Evolutionary conservation across 2,797 vertebrate species (phyloP).

Genomic region (Naso thynnoides): DNA sequence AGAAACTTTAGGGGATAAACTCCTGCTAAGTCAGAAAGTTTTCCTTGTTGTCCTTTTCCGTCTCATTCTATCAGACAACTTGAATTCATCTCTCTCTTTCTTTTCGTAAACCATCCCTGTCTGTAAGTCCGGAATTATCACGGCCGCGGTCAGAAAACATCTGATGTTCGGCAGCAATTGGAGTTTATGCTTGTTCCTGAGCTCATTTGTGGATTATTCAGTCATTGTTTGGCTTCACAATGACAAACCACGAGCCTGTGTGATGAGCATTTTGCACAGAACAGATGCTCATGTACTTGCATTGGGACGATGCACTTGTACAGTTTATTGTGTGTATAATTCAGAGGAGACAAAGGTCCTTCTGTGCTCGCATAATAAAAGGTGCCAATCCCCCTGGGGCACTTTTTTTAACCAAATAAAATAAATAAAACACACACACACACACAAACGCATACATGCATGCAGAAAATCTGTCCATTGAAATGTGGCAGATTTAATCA

Average conservation of each 20-base stretch:
- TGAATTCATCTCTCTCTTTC: neutral
- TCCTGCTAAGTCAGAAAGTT: neutral
- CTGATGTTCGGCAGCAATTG: slow-evolving; percentile 16
- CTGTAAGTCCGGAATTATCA: neutral
- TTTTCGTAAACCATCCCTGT: neutral
- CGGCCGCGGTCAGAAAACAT: neutral
- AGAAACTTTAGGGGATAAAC: neutral
- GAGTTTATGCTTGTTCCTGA: slow-evolving; percentile 2
- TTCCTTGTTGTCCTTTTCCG: neutral
- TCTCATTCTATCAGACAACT: neutral
- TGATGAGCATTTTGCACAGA: slow-evolving; percentile 19
- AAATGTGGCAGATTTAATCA: neutral
- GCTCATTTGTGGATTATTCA: slow-evolving; percentile 31
- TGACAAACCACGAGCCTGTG: slow-evolving; percentile 18
- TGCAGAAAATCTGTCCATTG: neutral
- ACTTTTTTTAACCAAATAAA: neutral
- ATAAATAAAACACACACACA: neutral
- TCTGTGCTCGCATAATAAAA: neutral
- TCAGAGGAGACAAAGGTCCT: slow-evolving; percentile 2
- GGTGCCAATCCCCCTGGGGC: neutral
- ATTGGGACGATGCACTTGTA: neutral
- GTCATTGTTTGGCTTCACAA: slow-evolving; percentile 33
- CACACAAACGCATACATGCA: too few relatives aligned
- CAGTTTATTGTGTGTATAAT: neutral
- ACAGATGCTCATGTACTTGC: slow-evolving; percentile 26